Conservation (phyloP, 2,797 vertebrate genomes). For the Hemibagrus guttatus region DNA sequence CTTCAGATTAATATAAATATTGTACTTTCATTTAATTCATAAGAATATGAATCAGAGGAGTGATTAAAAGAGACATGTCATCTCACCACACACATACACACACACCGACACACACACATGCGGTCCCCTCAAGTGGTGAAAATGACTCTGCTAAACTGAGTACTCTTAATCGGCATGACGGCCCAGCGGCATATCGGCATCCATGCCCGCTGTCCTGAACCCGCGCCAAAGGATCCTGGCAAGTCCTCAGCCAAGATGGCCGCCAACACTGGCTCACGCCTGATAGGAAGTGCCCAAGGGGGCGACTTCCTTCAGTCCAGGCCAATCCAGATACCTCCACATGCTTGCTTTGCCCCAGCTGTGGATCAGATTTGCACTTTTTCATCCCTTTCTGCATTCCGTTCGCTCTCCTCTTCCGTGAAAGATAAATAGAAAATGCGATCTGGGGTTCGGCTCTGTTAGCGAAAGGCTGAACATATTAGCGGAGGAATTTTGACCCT, state of each 20-base stretch:
- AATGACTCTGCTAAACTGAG: conserved; percentile 45
- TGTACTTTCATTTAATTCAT: background rate
- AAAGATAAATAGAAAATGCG: conserved; percentile 42
- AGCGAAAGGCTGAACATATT: conserved; percentile 39
- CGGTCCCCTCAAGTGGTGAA: conserved; percentile 26
- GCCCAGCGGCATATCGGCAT: conserved; percentile 26
- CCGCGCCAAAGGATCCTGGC: conserved; percentile 41
- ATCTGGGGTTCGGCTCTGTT: conserved; percentile 27
- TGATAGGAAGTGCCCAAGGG: conserved; percentile 46
- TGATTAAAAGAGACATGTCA: conserved; percentile 4
- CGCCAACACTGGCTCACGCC: conserved; percentile 20
- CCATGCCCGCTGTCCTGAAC: conserved; percentile 29
- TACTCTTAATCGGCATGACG: conserved; percentile 29
- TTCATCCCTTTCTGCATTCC: conserved; percentile 28
- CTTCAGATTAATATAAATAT: background rate
- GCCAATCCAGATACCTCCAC: conserved; percentile 41
- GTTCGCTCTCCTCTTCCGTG: conserved; percentile 36
- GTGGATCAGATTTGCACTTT: conserved; percentile 38
- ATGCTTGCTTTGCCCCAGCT: conserved; percentile 38
- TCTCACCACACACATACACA: conserved; percentile 6
- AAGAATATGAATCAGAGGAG: background rate
- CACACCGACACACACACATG: conserved; percentile 8
- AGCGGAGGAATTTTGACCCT: conserved; percentile 36
- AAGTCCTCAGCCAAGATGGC: conserved; percentile 49
- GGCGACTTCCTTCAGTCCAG: conserved; percentile 39